These are phyloP conservation scores for Brachyopa scutellaris DNA, from an alignment of 2,888 invertebrate genomes.

Conservation along the genomic window DNA sequence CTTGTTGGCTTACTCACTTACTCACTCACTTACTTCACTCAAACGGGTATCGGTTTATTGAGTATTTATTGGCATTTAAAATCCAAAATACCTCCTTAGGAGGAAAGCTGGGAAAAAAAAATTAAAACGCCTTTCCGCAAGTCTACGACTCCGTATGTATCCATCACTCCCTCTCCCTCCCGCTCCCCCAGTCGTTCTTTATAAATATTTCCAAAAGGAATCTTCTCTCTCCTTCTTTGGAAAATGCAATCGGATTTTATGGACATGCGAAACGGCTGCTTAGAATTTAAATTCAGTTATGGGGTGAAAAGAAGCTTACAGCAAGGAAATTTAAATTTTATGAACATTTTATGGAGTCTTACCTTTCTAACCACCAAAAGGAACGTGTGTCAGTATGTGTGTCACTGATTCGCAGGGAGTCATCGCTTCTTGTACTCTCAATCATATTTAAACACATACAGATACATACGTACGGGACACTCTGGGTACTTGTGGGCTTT, in stretches of 20 bases:
- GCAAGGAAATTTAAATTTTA: slow-evolving; percentile 12
- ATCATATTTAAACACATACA: neutral
- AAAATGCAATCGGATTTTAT: slow-evolving; percentile 41
- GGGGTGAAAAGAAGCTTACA: neutral
- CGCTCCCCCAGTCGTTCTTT: no score
- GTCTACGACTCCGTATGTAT: neutral
- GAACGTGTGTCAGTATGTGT: neutral
- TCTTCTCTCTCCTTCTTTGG: neutral
- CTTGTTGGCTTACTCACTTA: no score
- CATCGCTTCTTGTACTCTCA: neutral
- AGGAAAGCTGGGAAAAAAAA: neutral
- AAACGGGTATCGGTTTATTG: slow-evolving; percentile 21
- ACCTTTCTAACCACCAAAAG: neutral
- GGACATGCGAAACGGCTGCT: slow-evolving; percentile 25
- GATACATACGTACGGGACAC: neutral
- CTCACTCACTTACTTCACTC: no score
- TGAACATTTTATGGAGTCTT: slow-evolving; percentile 1
- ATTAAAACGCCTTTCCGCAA: slow-evolving; percentile 20
- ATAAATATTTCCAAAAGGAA: neutral
- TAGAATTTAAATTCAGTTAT: slow-evolving; percentile 32
- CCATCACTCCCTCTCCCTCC: neutral
- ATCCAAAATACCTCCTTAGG: neutral
- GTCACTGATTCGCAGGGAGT: neutral
- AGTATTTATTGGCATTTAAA: slow-evolving; percentile 43
- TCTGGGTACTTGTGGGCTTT: neutral